Evolutionary conservation across 1,140 invertebrate species (phyloP).

Genomic region (Drosophila willistoni): DNA sequence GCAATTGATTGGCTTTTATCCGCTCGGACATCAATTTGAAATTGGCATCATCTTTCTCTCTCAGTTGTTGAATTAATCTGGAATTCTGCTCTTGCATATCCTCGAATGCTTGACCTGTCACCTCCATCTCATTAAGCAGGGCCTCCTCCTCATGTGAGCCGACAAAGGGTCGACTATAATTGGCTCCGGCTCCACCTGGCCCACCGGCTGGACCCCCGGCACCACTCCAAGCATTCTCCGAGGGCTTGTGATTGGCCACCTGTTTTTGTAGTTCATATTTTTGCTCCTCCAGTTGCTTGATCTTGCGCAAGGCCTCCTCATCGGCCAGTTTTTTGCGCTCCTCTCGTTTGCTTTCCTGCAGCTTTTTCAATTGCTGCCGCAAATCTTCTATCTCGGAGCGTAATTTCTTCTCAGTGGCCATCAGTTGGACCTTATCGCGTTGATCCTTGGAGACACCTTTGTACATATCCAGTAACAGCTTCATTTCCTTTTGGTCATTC

Average conservation of each 20-base stretch:
- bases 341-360: slow-evolving; percentile 95
- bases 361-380: slow-evolving; percentile 91
- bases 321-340: slow-evolving; percentile 96
- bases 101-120: slow-evolving; percentile 99
- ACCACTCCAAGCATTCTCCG: slow-evolving; percentile 85
- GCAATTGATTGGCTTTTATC: slow-evolving; percentile 98
- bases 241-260: slow-evolving; percentile 93
- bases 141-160: slow-evolving; percentile 96
- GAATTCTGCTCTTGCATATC: slow-evolving; percentile 99
- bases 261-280: slow-evolving; percentile 93
- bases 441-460: slow-evolving; percentile 98
- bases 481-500: slow-evolving; percentile 96
- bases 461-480: slow-evolving; percentile 97
- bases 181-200: slow-evolving; percentile 43
- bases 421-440: slow-evolving; percentile 97
- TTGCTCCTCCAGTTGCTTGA: slow-evolving; percentile 97
- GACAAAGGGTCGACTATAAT: slow-evolving; percentile 85
- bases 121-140: slow-evolving; percentile 99
- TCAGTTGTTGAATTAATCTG: slow-evolving; percentile 95
- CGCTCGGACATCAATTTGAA: slow-evolving; percentile 99
- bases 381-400: slow-evolving; percentile 95
- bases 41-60: slow-evolving; percentile 99
- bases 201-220: slow-evolving; percentile 43
- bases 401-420: slow-evolving; percentile 97
- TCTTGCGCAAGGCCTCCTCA: slow-evolving; percentile 96